A percentile compares a stretch with the other conserved stretches of the same genome.
Evolutionary conservation across 2,797 vertebrate genomes (phyloP).

Genomic region (Phylloscopus collybita): DNA sequence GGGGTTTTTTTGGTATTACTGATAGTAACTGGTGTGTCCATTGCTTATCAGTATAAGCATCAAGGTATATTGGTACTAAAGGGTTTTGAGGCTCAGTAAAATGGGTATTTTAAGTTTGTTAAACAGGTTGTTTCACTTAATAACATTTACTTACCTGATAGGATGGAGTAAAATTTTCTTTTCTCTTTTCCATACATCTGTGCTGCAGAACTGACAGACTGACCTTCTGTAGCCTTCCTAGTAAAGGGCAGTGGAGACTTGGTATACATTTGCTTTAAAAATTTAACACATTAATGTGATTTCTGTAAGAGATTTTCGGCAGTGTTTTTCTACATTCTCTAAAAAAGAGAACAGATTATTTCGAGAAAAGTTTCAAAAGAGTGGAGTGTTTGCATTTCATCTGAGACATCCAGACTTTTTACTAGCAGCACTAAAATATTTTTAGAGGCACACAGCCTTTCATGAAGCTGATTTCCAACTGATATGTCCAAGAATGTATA

Average conservation of each 20-base stretch:
- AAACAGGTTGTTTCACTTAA: background rate
- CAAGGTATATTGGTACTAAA: background rate
- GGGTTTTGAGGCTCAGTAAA: background rate
- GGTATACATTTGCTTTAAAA: background rate
- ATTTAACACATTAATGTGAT: background rate
- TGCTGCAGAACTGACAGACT: background rate
- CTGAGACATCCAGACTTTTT: background rate
- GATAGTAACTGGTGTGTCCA: background rate
- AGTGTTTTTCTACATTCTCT: background rate
- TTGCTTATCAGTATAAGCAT: background rate
- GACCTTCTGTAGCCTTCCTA: background rate
- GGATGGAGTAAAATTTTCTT: background rate
- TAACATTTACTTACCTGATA: background rate
- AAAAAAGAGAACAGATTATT: background rate
- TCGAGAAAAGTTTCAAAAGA: background rate
- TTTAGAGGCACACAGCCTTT: background rate
- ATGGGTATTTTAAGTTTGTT: background rate
- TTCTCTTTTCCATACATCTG: background rate
- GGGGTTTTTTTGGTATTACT: background rate
- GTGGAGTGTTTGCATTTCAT: conserved; percentile 6
- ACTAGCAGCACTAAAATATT: conserved; percentile 20
- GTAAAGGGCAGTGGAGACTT: background rate
- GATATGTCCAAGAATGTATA: background rate
- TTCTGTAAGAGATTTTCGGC: background rate
- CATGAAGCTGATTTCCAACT: background rate